Conservation (phyloP, 2,888 invertebrate species). For the Ormyrus labotus region DNA sequence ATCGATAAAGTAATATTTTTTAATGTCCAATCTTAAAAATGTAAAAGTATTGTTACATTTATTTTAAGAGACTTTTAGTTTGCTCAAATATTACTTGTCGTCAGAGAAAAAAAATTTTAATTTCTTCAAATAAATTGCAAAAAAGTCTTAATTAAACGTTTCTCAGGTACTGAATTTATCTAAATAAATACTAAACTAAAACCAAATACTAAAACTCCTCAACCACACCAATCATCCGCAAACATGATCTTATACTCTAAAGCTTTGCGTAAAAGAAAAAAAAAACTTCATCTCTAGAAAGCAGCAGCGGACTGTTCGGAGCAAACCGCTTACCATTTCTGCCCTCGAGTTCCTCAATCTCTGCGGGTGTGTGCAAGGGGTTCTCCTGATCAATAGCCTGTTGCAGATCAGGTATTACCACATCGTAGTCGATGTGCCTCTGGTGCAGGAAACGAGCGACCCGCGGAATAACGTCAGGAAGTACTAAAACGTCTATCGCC, state of each 20-base stretch:
- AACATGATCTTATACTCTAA: not conserved
- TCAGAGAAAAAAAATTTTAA: too few relatives aligned
- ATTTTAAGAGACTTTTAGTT: conserved; percentile 7
- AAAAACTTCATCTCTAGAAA: not conserved
- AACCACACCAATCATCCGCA: too few relatives aligned
- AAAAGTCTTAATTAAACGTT: too few relatives aligned
- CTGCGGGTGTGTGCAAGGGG: conserved; percentile 78
- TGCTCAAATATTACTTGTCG: too few relatives aligned
- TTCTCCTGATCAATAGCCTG: conserved; percentile 88
- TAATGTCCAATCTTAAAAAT: too few relatives aligned
- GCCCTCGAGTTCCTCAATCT: conserved; percentile 82
- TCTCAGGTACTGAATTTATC: too few relatives aligned
- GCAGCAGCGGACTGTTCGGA: not conserved
- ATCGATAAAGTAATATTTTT: too few relatives aligned
- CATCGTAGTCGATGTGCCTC: conserved; percentile 81
- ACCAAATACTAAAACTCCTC: too few relatives aligned
- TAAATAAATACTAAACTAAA: too few relatives aligned
- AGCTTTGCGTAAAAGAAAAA: conserved; percentile 1
- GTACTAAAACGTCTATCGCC: conserved; percentile 84
- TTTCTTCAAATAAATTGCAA: too few relatives aligned
- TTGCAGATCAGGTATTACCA: conserved; percentile 88
- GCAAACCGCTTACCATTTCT: conserved; percentile 77
- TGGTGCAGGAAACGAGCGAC: conserved; percentile 81
- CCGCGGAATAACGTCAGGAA: conserved; percentile 80
- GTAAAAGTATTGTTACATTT: not conserved